These are phyloP conservation scores for Montipora capitata DNA, from an alignment of 92 coral and sea anemone species.

Conservation along the genomic window DNA sequence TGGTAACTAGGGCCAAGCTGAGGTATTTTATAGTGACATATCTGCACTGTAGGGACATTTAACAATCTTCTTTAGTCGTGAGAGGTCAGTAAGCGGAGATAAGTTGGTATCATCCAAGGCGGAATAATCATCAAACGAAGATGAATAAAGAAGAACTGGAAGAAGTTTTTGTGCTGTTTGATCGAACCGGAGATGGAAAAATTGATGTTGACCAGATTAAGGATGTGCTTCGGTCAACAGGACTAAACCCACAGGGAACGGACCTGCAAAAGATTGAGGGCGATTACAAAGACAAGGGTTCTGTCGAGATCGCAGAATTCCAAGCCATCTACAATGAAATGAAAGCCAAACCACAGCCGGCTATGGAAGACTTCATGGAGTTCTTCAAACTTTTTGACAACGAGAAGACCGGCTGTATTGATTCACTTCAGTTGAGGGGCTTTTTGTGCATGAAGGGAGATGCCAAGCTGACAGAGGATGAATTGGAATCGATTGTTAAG, in stretches of 20 bases:
- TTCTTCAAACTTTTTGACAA: constrained; percentile 90
- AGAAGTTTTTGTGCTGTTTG: constrained; percentile 86
- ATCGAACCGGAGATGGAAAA: constrained; percentile 77
- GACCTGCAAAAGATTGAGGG: constrained; percentile 83
- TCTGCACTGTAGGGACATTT: constrained; percentile 20
- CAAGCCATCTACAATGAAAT: constrained; percentile 84
- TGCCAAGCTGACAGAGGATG: constrained; percentile 74
- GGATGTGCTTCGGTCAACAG: constrained; percentile 83
- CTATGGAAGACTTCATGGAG: constrained; percentile 87
- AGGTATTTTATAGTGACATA: neutral
- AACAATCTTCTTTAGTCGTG: neutral
- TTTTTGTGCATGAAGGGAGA: constrained; percentile 87
- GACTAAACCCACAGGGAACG: constrained; percentile 82
- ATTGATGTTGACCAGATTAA: constrained; percentile 63
- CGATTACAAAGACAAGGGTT: constrained; percentile 61
- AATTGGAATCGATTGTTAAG: constrained; percentile 81
- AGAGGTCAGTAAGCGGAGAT: neutral
- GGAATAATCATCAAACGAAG: neutral
- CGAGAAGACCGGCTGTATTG: constrained; percentile 87
- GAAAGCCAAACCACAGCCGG: constrained; percentile 79
- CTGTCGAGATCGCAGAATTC: constrained; percentile 78
- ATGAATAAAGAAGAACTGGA: constrained; percentile 73
- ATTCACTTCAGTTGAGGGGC: constrained; percentile 84
- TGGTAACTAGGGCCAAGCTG: neutral
- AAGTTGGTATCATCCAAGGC: too few relatives aligned